Percentiles rank a stretch among this genome's conserved stretches.
These are phyloP conservation scores for Varanus salvator DNA, from an alignment of 2,113 vertebrate genomes.

Conservation along the genomic window DNA sequence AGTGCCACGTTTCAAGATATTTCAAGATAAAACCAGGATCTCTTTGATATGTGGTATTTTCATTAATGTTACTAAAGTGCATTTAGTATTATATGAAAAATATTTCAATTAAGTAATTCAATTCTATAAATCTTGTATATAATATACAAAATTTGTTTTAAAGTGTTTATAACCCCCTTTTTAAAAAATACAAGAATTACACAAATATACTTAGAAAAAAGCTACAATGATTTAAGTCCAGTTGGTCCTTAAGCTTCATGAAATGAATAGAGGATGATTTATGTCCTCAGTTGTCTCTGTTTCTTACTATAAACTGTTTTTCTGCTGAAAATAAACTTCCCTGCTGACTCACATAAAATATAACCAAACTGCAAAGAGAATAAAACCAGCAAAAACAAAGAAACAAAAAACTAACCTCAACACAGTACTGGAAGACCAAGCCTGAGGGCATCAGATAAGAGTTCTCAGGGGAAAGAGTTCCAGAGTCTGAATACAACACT, in stretches of 20 bases:
- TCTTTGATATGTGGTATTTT: slow-evolving; percentile 20
- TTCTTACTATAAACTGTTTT: not conserved
- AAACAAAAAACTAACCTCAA: not conserved
- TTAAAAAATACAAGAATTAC: not conserved
- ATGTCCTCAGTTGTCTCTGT: not conserved
- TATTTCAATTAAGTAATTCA: not conserved
- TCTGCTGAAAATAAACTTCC: not conserved
- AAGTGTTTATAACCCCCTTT: not conserved
- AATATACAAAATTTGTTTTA: not conserved
- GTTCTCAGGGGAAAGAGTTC: not conserved
- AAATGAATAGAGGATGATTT: not conserved
- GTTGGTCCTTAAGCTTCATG: not conserved
- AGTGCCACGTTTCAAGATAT: not conserved
- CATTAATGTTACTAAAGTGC: not conserved
- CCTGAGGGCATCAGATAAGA: not conserved
- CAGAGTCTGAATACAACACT: not conserved
- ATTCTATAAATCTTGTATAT: not conserved
- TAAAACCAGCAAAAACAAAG: not conserved
- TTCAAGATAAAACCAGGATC: slow-evolving; percentile 4
- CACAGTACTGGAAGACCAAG: not conserved
- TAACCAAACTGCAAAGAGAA: not conserved
- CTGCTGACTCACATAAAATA: not conserved
- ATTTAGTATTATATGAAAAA: not conserved
- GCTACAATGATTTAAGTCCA: not conserved
- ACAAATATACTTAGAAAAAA: not conserved